Evolutionary conservation across 2,113 vertebrate species (phyloP).

Genomic region (Sebastes schlegelii): DNA sequence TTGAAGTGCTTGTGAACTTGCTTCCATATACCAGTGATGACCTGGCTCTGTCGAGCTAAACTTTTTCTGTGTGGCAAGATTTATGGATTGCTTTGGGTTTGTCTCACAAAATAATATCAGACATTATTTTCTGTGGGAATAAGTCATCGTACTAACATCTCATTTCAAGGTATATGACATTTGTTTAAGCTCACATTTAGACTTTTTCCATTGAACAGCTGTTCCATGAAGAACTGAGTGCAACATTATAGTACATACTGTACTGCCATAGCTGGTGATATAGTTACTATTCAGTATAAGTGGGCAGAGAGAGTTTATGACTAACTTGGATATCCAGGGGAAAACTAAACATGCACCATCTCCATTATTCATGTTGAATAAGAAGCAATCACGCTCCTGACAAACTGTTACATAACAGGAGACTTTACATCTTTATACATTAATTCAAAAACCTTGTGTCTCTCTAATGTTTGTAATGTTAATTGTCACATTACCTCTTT

Average conservation of each 20-base stretch:
- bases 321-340: background rate
- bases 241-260: background rate
- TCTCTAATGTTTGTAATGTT: slow-evolving; percentile 15
- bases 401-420: slow-evolving; percentile 45
- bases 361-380: slow-evolving; percentile 7
- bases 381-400: background rate
- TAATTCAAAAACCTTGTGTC: slow-evolving; percentile 14
- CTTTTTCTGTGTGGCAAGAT: too few relatives aligned
- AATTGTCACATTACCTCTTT: slow-evolving; percentile 74
- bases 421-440: slow-evolving; percentile 18
- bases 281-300: background rate
- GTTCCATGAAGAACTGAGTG: background rate
- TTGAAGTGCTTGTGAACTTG: too few relatives aligned
- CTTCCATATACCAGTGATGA: too few relatives aligned
- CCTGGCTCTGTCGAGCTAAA: too few relatives aligned
- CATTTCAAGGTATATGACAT: too few relatives aligned
- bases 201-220: background rate
- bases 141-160: too few relatives aligned
- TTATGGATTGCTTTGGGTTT: too few relatives aligned
- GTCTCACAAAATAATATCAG: too few relatives aligned
- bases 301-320: background rate
- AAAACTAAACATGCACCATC: background rate
- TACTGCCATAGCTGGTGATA: background rate
- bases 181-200: too few relatives aligned
- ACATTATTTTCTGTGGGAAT: too few relatives aligned